Evolutionary conservation across 1,140 invertebrate genomes (phyloP).

Genomic region (Drosophila gunungcola): DNA sequence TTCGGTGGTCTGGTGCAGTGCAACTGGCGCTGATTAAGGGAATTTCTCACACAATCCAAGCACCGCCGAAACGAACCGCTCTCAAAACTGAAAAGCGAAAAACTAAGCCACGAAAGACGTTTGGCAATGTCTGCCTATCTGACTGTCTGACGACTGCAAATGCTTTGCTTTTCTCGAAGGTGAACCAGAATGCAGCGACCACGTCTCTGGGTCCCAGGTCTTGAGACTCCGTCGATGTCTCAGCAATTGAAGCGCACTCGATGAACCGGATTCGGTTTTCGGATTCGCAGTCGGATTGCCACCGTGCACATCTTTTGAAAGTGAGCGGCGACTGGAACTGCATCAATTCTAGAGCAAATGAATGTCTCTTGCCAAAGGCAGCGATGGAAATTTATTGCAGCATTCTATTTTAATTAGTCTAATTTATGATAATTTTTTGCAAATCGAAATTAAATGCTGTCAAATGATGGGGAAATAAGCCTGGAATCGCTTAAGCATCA

Average conservation of each 20-base stretch:
- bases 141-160: conserved; percentile 19
- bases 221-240: conserved; percentile 30
- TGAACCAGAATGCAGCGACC: conserved; percentile 66
- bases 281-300: conserved; percentile 35
- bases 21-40: conserved; percentile 73
- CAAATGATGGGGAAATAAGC: not conserved
- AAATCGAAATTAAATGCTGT: conserved; percentile 53
- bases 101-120: conserved; percentile 57
- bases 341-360: conserved; percentile 71
- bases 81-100: conserved; percentile 22
- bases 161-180: conserved; percentile 72
- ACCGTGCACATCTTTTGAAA: conserved; percentile 73
- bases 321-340: conserved; percentile 57
- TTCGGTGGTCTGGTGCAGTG: conserved; percentile 50
- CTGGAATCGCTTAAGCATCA: conserved; percentile 10
- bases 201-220: conserved; percentile 30
- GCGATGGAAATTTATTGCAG: conserved; percentile 64
- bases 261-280: conserved; percentile 40
- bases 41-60: conserved; percentile 72
- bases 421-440: conserved; percentile 68
- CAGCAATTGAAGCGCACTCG: conserved; percentile 58
- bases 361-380: conserved; percentile 49
- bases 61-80: conserved; percentile 28
- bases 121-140: conserved; percentile 36
- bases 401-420: conserved; percentile 75